phyloP scores from a whole-genome alignment of 2,797 vertebrate genomes.

The Muscicapa striata region DNA sequence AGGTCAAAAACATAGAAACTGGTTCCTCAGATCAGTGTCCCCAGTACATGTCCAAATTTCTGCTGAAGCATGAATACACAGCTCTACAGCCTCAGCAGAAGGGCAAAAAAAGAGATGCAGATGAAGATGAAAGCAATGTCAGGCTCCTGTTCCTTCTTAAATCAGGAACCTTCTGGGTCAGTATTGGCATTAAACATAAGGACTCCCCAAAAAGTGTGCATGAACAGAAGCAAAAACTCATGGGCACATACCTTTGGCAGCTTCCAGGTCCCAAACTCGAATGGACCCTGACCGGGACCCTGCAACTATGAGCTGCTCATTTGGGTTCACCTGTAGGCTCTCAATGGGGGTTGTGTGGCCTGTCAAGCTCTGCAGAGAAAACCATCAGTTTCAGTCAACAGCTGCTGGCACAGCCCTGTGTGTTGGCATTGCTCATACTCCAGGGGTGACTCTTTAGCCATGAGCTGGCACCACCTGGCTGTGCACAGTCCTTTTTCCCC shows the following conservation, averaged over 20 bases:
- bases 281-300: constrained; percentile 96
- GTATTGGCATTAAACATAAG: background rate
- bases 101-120: background rate
- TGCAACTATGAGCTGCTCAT: constrained; percentile 91
- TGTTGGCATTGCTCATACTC: fast-evolving
- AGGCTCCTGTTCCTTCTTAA: background rate
- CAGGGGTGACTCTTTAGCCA: fast-evolving
- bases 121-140: background rate
- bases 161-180: background rate
- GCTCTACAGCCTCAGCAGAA: background rate
- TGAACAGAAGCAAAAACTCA: background rate
- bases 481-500: background rate
- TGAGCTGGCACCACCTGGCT: background rate
- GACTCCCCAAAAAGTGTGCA: background rate
- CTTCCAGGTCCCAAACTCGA: constrained; percentile 95
- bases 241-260: constrained; percentile 89
- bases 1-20: background rate
- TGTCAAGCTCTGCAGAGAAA: constrained; percentile 85
- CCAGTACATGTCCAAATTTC: background rate
- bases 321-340: constrained; percentile 88
- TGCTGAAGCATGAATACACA: background rate
- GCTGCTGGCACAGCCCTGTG: background rate
- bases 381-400: background rate
- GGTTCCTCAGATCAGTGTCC: background rate
- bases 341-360: constrained; percentile 91